Percentiles rank a stretch among this genome's conserved stretches.
Evolutionary conservation across 2,113 vertebrate species (phyloP).

Genomic region (Emberiza fucata): DNA sequence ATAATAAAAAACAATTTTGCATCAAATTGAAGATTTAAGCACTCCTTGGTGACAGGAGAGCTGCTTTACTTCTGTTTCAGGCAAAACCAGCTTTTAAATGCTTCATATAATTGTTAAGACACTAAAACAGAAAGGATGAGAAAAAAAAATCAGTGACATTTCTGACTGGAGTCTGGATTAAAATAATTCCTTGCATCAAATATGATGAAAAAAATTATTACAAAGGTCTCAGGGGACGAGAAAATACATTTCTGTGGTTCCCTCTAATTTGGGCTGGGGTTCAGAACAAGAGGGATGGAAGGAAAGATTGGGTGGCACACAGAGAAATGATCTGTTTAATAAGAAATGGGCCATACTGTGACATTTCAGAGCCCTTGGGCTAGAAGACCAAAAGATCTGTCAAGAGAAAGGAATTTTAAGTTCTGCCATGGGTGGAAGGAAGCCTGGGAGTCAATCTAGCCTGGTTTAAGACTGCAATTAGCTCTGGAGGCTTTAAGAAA

Average conservation of each 20-base stretch:
- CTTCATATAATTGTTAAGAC: background rate
- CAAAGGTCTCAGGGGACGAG: background rate
- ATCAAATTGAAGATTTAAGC: background rate
- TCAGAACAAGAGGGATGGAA: background rate
- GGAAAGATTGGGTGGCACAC: background rate
- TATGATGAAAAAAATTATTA: background rate
- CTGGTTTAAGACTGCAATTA: background rate
- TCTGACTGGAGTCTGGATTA: background rate
- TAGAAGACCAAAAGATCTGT: constrained; percentile 41
- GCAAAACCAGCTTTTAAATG: background rate
- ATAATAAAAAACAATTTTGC: background rate
- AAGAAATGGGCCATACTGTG: background rate
- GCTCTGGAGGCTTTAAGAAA: constrained; percentile 6
- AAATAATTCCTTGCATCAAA: background rate
- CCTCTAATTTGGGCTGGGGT: background rate
- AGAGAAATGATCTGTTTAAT: constrained; percentile 12
- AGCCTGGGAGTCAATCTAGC: background rate
- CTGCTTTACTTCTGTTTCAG: background rate
- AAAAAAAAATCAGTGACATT: background rate
- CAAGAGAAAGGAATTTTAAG: constrained; percentile 45
- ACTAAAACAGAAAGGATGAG: background rate
- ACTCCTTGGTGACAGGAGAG: background rate
- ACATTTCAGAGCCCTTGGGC: constrained; percentile 33
- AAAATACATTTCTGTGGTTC: background rate
- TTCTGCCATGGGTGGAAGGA: background rate